A percentile compares a stretch with the other conserved stretches of the same genome.
These are phyloP conservation scores for Gracilinanus agilis DNA, from an alignment of 2,113 vertebrate species.

Conservation along the genomic window DNA sequence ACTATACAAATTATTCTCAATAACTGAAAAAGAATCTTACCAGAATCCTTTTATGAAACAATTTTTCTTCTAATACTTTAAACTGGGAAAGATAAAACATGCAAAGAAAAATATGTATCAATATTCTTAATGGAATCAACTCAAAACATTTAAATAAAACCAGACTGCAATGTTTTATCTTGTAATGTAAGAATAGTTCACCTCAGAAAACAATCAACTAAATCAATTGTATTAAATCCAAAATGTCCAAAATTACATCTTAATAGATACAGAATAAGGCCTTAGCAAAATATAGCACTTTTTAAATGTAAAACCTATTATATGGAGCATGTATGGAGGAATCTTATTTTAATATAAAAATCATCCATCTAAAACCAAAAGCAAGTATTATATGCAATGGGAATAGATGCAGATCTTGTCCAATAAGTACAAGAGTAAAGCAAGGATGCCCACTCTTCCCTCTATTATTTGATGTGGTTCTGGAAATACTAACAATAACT, in stretches of 20 bases:
- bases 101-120: not conserved
- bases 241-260: not conserved
- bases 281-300: not conserved
- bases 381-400: not conserved
- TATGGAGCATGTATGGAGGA: not conserved
- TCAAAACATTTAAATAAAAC: not conserved
- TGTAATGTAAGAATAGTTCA: not conserved
- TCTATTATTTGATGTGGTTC: not conserved
- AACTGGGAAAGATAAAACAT: not conserved
- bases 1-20: not conserved
- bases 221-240: not conserved
- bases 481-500: not conserved
- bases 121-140: not conserved
- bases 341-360: not conserved
- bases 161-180: fast-evolving
- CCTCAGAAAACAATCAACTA: not conserved
- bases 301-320: not conserved
- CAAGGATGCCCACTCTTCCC: not conserved
- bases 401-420: not conserved
- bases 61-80: not conserved
- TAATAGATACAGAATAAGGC: not conserved
- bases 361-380: not conserved
- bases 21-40: not conserved
- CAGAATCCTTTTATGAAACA: not conserved
- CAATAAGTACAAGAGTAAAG: not conserved